A percentile compares a stretch with the other conserved stretches of the same genome.
These are phyloP conservation scores for Drosophila buzzatii DNA, from an alignment of 2,888 invertebrate species.

Conservation along the genomic window DNA sequence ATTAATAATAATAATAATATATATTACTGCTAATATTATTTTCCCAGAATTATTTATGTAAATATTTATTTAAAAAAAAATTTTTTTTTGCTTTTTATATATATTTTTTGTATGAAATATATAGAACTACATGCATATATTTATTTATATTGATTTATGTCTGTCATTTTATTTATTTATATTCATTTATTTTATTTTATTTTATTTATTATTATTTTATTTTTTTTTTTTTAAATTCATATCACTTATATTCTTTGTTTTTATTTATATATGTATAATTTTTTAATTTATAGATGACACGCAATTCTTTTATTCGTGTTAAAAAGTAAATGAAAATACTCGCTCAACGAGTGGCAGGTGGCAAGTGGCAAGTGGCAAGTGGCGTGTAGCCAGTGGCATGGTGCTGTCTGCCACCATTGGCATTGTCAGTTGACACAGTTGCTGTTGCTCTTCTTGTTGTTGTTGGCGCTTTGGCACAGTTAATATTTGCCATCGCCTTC, in stretches of 20 bases:
- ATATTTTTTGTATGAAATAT: too few relatives aligned
- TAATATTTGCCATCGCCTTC: constrained; percentile 41
- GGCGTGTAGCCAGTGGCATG: constrained; percentile 15
- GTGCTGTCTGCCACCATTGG: constrained; percentile 28
- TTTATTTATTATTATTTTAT: neutral
- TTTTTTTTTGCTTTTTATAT: too few relatives aligned
- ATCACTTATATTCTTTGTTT: neutral
- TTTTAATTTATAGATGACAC: neutral
- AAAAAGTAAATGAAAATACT: neutral
- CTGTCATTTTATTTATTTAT: too few relatives aligned
- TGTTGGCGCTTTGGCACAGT: constrained; percentile 45
- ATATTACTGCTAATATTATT: too few relatives aligned
- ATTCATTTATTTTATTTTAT: neutral
- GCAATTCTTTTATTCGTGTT: neutral
- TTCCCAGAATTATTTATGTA: too few relatives aligned
- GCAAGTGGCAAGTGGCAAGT: constrained; percentile 8
- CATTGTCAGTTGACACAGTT: constrained; percentile 23
- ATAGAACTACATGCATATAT: too few relatives aligned
- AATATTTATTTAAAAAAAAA: too few relatives aligned
- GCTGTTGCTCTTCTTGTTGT: constrained; percentile 8
- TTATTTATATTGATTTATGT: too few relatives aligned
- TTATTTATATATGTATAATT: neutral
- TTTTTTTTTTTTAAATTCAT: too few relatives aligned
- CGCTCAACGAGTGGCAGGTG: neutral
- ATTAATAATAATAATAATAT: too few relatives aligned